phyloP scores from a whole-genome alignment of 1,140 invertebrate genomes.

The Gryon sp. region DNA sequence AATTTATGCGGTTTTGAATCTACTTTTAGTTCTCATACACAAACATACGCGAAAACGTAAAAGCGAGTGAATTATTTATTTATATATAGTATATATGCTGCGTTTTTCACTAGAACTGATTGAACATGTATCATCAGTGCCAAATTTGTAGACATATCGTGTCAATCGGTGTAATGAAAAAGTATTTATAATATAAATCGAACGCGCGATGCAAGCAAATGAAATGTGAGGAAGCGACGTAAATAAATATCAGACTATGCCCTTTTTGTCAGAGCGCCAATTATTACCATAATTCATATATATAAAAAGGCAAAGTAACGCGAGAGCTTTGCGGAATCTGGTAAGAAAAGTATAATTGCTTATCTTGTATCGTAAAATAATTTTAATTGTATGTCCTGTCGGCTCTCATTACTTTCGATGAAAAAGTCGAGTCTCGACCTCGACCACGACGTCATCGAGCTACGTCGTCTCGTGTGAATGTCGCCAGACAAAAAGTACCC shows the following conservation, averaged over 20 bases:
- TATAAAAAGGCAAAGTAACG: slow-evolving; percentile 8
- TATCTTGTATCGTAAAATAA: slow-evolving; percentile 57
- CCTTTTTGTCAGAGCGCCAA: slow-evolving; percentile 5
- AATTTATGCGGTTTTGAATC: too few species aligned
- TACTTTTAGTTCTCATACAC: too few species aligned
- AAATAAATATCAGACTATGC: slow-evolving; percentile 7
- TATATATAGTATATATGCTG: too few species aligned
- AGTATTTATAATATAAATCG: too few species aligned
- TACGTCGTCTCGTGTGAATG: slow-evolving; percentile 50
- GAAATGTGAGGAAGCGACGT: slow-evolving; percentile 1
- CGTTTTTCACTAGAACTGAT: too few species aligned
- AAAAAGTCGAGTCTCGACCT: slow-evolving; percentile 48
- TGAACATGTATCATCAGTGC: too few species aligned
- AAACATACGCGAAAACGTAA: too few species aligned
- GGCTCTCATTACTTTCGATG: slow-evolving; percentile 56
- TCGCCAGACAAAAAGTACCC: slow-evolving; percentile 55
- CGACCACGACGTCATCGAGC: slow-evolving; percentile 25
- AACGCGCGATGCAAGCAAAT: too few species aligned
- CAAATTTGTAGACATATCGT: too few species aligned
- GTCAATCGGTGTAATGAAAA: too few species aligned
- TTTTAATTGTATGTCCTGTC: slow-evolving; percentile 57
- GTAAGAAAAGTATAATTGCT: slow-evolving; percentile 50
- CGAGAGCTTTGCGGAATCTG: slow-evolving; percentile 5
- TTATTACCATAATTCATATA: slow-evolving; percentile 43
- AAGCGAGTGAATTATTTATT: too few species aligned